A percentile compares a stretch with the other conserved stretches of the same genome.
phyloP scores from a whole-genome alignment of 2,113 vertebrate genomes.

The Neopipo cinnamomea region DNA sequence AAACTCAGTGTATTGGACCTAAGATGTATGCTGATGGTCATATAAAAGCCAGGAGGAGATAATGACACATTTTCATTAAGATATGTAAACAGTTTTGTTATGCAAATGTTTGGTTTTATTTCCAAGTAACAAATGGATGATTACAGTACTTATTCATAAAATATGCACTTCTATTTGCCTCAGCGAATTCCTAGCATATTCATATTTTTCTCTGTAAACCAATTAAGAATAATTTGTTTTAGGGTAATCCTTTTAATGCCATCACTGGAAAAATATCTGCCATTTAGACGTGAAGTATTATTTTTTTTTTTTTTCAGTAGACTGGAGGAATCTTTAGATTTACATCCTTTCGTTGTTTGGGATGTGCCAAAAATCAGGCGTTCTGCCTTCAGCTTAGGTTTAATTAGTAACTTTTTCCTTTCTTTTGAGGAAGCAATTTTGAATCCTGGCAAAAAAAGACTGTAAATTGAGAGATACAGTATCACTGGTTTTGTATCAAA shows the following conservation, averaged over 20 bases:
- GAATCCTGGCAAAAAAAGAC: not conserved
- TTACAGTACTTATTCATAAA: not conserved
- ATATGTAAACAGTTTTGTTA: not conserved
- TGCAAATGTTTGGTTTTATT: conserved; percentile 1
- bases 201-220: not conserved
- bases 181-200: not conserved
- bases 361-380: not conserved
- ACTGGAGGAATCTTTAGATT: not conserved
- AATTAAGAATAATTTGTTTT: not conserved
- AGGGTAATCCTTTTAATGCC: not conserved
- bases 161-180: not conserved
- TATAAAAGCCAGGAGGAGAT: not conserved
- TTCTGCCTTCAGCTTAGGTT: not conserved
- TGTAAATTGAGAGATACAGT: not conserved
- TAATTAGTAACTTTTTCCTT: not conserved
- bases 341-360: no score
- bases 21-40: not conserved
- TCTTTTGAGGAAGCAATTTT: not conserved
- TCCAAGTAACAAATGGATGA: not conserved
- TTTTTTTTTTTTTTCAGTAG: not conserved
- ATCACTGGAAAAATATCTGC: not conserved
- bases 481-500: not conserved
- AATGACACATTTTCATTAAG: not conserved
- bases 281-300: not conserved
- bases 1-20: not conserved